phyloP scores from a whole-genome alignment of 1,140 invertebrate species.

The Mercenaria mercenaria region DNA sequence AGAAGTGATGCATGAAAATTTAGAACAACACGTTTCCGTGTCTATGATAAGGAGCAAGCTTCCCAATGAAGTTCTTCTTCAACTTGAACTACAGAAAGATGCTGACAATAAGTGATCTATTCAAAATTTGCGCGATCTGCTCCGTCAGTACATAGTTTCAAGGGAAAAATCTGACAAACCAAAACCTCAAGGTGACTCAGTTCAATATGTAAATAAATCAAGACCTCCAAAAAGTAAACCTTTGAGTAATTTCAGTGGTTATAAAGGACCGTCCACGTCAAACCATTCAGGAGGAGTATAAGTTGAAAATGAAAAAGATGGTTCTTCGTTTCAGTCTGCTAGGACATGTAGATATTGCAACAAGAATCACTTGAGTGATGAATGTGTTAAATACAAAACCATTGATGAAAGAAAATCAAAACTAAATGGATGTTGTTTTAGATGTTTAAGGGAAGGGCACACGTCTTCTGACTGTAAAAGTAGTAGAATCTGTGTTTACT shows the following conservation, averaged over 20 bases:
- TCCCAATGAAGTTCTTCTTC: conserved; percentile 25
- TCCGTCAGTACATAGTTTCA: no score
- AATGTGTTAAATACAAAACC: background rate
- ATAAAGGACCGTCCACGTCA: background rate
- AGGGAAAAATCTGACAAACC: no score
- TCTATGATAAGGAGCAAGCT: conserved; percentile 38
- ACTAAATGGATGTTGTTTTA: conserved; percentile 13
- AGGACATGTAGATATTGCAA: conserved; percentile 28
- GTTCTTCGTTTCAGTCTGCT: background rate
- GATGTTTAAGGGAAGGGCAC: conserved; percentile 15
- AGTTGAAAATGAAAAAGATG: background rate
- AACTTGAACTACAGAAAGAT: conserved; percentile 52
- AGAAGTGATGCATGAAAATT: conserved; percentile 30
- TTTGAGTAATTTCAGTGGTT: no score
- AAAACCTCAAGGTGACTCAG: no score
- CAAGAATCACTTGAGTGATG: conserved; percentile 4
- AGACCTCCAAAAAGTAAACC: background rate
- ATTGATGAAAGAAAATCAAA: background rate
- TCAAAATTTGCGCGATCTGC: no score
- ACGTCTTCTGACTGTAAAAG: background rate
- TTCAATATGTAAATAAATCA: background rate
- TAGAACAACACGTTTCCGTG: conserved; percentile 48
- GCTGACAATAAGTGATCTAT: no score
- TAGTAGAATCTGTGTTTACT: conserved; percentile 28
- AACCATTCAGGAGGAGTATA: background rate